Conservation (phyloP, 1,140 invertebrate genomes). For the Drosophila tsacasi region DNA sequence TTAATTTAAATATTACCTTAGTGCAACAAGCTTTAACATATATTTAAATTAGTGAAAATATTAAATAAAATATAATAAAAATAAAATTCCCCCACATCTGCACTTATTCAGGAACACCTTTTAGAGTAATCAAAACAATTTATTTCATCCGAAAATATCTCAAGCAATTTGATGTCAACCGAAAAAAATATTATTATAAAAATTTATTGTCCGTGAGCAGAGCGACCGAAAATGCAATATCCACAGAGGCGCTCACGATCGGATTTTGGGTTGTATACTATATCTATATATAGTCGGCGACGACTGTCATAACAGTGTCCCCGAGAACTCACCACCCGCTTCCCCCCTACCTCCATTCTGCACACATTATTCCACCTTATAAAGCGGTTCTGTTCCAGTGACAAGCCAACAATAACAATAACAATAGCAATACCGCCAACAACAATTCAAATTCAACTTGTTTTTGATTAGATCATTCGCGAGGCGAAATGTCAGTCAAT, state of each 20-base stretch:
- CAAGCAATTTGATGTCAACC: slow-evolving; percentile 33
- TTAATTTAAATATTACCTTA: too few relatives aligned
- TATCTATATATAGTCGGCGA: slow-evolving; percentile 41
- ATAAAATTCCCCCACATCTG: background rate
- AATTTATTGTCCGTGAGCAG: slow-evolving; percentile 35
- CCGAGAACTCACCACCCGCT: background rate
- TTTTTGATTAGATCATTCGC: slow-evolving; percentile 80
- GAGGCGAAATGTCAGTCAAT: slow-evolving; percentile 76
- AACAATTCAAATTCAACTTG: slow-evolving; percentile 79
- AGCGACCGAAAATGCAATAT: slow-evolving; percentile 45
- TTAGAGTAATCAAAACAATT: slow-evolving; percentile 10
- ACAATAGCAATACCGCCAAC: slow-evolving; percentile 49
- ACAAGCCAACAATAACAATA: slow-evolving; percentile 53
- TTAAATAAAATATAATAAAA: background rate
- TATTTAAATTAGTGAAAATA: too few relatives aligned
- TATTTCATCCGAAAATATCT: slow-evolving; percentile 31
- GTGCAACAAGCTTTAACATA: too few relatives aligned
- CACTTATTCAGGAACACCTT: slow-evolving; percentile 8
- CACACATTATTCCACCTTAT: slow-evolving; percentile 4
- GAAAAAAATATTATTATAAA: slow-evolving; percentile 40
- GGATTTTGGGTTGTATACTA: slow-evolving; percentile 44
- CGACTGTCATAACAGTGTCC: slow-evolving; percentile 42
- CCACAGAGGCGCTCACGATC: slow-evolving; percentile 38
- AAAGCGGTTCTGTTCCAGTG: slow-evolving; percentile 53
- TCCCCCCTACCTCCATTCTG: too few relatives aligned